Base-by-base conservation (phyloP, 2,113 vertebrate genomes). In the Cebidichthys violaceus region DNA sequence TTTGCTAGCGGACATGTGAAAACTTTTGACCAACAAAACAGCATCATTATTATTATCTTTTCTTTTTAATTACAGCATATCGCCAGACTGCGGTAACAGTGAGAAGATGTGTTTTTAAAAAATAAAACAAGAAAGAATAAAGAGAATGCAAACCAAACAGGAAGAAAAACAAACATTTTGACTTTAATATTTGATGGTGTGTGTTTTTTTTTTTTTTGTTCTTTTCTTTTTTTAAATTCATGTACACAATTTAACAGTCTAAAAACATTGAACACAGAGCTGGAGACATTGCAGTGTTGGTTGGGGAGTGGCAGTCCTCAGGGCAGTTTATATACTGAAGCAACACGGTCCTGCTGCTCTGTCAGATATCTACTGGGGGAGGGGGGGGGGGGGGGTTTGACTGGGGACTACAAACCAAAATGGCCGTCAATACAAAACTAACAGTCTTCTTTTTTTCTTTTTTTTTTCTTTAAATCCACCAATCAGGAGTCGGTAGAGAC, bases 171-270 rank as follows among this genome's bases (percentile, higher is more conserved):
- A n/a, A 75, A 71, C 64, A 67, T 75, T 73, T 85, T 79, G 82
- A 75, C 75, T 87, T 90, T 71, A 82, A 92, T 90, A 82, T 92
- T 92, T 68, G 68, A 91, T 89, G 83, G 75, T 77, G 84, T 75
- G 45, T 41, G 87, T 62, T 65, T 60, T 84, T 85, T 54, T 41
- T 88, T 62, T 65, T 60, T 84, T 85, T 84, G 79, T 92, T 83
- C 77, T 85, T 85, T 81, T 90, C 85, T 79, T 78, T 7, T 33
- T 33, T 33, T 6, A 33, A 85, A 90, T 91, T 93, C 92, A 92
- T 94, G 91, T 94, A 92, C 94, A 96, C 94, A 92, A 91, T 91
- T 93, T 90, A 95, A 95, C 93, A 94, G 92, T 94, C 94, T 95
- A 95, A 93, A 95, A 95, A 95, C 94, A 94, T 93, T 89, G 62